phyloP scores from a whole-genome alignment of 2,888 invertebrate genomes.

The Beris chalybata region DNA sequence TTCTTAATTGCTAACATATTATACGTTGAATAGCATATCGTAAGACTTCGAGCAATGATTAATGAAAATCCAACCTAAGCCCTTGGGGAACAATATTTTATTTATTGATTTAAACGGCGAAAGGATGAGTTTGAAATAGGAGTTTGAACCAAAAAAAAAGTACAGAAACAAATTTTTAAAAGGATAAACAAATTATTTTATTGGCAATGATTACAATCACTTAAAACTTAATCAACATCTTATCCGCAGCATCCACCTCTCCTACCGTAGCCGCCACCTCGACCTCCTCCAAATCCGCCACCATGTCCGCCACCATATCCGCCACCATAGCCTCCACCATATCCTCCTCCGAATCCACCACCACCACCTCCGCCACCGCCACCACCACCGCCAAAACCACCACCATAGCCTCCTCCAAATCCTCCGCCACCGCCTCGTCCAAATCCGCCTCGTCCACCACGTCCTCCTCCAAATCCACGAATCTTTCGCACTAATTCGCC shows the following conservation, averaged over 20 bases:
- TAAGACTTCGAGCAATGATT: no score
- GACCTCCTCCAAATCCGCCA: not conserved
- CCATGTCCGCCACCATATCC: conserved; percentile 16
- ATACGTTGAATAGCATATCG: no score
- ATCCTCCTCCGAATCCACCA: conserved; percentile 26
- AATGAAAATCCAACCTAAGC: no score
- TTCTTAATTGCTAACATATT: no score
- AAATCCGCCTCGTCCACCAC: conserved; percentile 25
- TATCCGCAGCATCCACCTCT: conserved; percentile 21
- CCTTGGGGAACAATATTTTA: no score
- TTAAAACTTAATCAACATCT: not conserved
- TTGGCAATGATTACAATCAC: no score
- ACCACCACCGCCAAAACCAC: conserved; percentile 21
- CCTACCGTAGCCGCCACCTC: not conserved
- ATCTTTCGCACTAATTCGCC: no score
- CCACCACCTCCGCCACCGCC: conserved; percentile 23
- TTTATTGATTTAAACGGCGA: no score
- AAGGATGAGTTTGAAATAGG: no score
- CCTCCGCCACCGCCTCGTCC: conserved; percentile 32
- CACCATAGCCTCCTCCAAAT: conserved; percentile 24
- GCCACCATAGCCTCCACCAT: conserved; percentile 21
- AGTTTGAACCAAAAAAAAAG: no score
- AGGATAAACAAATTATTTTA: no score
- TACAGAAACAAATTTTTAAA: no score
- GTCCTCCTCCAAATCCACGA: conserved; percentile 19